These are phyloP conservation scores for Halocynthia roretzi DNA, from an alignment of 23 tunicate genomes.

Conservation along the genomic window DNA sequence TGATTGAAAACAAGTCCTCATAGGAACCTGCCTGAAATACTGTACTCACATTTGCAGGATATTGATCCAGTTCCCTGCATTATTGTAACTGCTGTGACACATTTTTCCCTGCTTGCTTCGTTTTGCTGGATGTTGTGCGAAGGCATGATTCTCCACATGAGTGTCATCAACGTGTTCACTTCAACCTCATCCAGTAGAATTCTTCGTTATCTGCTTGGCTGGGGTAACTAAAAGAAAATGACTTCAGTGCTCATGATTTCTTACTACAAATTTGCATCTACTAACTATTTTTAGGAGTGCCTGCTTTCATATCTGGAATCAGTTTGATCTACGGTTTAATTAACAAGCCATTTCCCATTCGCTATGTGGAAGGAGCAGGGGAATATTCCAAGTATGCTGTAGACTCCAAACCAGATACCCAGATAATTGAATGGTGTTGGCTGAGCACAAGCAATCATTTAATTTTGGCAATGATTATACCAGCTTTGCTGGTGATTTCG, in stretches of 20 bases:
- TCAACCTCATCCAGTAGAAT: conserved; percentile 28
- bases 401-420: conserved; percentile 57
- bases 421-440: conserved; percentile 76
- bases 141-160: conserved; percentile 60
- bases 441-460: conserved; percentile 45
- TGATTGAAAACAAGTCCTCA: too few relatives aligned
- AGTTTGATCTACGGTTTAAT: conserved; percentile 47
- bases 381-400: conserved; percentile 19
- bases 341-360: conserved; percentile 58
- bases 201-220: conserved; percentile 56
- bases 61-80: conserved; percentile 57
- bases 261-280: neutral
- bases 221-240: conserved; percentile 40
- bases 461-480: conserved; percentile 41
- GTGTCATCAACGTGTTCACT: conserved; percentile 59
- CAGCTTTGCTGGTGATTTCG: conserved; percentile 31
- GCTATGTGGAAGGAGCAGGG: conserved; percentile 81
- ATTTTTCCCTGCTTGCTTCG: conserved; percentile 54
- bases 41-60: conserved; percentile 21
- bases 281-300: conserved; percentile 29
- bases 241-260: neutral
- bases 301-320: conserved; percentile 28
- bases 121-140: conserved; percentile 91
- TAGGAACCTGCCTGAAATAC: too few relatives aligned
- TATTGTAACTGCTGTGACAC: conserved; percentile 54